phyloP scores from a whole-genome alignment of 2,113 vertebrate genomes.

The Melanostigma gelatinosum region DNA sequence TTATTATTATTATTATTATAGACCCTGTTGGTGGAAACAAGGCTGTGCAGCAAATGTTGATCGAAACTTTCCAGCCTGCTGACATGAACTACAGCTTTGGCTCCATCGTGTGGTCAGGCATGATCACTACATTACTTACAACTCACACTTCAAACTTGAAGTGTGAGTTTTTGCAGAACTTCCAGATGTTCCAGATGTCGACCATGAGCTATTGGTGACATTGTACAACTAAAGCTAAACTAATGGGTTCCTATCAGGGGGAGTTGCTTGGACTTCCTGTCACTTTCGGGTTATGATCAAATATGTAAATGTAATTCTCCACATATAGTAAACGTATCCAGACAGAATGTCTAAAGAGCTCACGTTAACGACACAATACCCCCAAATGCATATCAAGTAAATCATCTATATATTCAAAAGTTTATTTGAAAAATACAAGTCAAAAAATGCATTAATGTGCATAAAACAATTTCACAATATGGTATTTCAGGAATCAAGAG shows the following conservation, averaged over 20 bases:
- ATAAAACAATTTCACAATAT: no score
- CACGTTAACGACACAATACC: no score
- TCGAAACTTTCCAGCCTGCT: background rate
- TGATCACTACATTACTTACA: background rate
- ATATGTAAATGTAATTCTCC: background rate
- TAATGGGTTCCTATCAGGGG: no score
- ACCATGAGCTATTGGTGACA: background rate
- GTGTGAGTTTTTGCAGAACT: background rate
- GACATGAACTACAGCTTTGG: background rate
- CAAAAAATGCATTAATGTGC: no score
- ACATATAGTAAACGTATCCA: background rate
- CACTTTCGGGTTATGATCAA: background rate
- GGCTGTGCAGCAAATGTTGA: background rate
- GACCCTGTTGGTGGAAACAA: background rate
- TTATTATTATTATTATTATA: no score
- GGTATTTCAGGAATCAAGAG: no score
- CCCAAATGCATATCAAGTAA: no score
- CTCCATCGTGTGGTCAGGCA: conserved; percentile 2
- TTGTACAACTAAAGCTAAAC: background rate
- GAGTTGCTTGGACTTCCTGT: no score
- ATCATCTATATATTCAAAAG: no score
- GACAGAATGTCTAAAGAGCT: no score
- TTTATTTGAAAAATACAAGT: no score
- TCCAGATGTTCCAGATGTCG: background rate
- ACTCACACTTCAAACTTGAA: no score